These are phyloP conservation scores for Polyergus mexicanus DNA, from an alignment of 1,140 invertebrate genomes.

Conservation along the genomic window DNA sequence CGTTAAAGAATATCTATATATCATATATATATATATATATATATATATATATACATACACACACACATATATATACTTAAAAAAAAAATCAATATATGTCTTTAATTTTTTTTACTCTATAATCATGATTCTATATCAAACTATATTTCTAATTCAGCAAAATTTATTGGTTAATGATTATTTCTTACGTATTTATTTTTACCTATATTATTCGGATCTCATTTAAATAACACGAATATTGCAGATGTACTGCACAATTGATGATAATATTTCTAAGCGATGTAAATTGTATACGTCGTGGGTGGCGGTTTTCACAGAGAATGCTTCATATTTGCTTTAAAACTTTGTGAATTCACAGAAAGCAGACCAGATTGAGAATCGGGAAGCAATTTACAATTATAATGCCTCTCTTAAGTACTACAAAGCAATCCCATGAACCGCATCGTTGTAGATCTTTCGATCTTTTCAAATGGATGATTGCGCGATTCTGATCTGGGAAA, in stretches of 20 bases:
- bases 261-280: background rate
- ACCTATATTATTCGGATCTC: background rate
- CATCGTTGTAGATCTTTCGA: slow-evolving; percentile 12
- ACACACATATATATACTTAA: background rate
- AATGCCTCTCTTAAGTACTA: slow-evolving; percentile 32
- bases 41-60: background rate
- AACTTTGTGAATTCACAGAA: background rate
- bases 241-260: background rate
- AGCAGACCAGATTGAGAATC: background rate
- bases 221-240: background rate
- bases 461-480: slow-evolving; percentile 44
- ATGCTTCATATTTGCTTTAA: slow-evolving; percentile 30
- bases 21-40: background rate
- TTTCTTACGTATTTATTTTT: background rate
- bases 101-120: too few relatives aligned
- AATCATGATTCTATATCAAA: background rate
- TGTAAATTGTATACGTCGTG: slow-evolving; percentile 21
- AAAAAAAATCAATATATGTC: background rate
- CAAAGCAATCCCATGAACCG: slow-evolving; percentile 31
- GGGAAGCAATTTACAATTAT: slow-evolving; percentile 54
- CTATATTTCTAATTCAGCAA: background rate
- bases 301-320: background rate
- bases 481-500: background rate
- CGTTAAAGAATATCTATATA: slow-evolving; percentile 29
- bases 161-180: background rate